These are phyloP conservation scores for Melanophora roralis DNA, from an alignment of 2,888 invertebrate species.

Conservation along the genomic window DNA sequence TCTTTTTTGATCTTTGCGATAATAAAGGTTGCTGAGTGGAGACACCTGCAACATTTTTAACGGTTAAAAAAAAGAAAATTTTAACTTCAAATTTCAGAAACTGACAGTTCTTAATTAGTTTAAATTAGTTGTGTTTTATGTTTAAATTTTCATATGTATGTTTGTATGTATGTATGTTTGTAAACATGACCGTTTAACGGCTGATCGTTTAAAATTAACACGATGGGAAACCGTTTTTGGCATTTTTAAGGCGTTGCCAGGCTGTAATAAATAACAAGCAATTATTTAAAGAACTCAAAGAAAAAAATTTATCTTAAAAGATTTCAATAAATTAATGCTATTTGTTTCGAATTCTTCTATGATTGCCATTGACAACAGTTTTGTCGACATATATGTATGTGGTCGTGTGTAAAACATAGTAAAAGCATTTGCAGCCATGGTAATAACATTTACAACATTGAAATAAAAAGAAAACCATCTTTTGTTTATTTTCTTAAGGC, in stretches of 20 bases:
- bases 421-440: constrained; percentile 47
- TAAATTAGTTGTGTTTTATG: too few species aligned
- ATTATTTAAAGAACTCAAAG: too few species aligned
- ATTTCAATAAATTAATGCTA: neutral
- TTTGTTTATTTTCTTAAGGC: neutral
- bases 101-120: too few species aligned
- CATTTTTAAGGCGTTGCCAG: too few species aligned
- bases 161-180: too few species aligned
- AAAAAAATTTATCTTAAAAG: neutral
- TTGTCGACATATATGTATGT: neutral
- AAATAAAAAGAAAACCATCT: constrained; percentile 38
- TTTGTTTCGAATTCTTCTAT: neutral
- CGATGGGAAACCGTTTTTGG: too few species aligned
- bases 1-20: constrained; percentile 11
- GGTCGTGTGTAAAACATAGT: constrained; percentile 19
- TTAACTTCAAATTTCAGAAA: too few species aligned
- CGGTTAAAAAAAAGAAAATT: neutral
- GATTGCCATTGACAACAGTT: neutral
- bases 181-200: too few species aligned
- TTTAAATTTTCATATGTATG: too few species aligned
- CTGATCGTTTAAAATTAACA: too few species aligned
- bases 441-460: constrained; percentile 40
- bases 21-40: neutral
- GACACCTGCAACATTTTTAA: constrained; percentile 1
- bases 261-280: too few species aligned